These are phyloP conservation scores for Cuculus canorus DNA, from an alignment of 2,797 vertebrate species.

Conservation along the genomic window DNA sequence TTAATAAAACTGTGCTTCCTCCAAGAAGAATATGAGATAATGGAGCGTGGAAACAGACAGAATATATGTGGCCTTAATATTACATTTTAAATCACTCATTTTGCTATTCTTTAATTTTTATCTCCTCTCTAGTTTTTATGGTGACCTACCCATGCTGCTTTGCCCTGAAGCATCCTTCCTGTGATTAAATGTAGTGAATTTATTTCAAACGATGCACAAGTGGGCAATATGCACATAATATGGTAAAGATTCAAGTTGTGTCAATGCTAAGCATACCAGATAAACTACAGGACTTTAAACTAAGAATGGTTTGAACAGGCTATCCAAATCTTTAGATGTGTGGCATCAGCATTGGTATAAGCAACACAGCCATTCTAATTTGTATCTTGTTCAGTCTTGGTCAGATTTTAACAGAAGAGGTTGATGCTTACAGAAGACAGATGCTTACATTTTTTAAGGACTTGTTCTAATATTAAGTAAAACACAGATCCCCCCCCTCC, in stretches of 20 bases:
- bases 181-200: conserved; percentile 13
- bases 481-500: not conserved
- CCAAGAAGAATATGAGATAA: not conserved
- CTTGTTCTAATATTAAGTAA: not conserved
- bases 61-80: not conserved
- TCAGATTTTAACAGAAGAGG: not conserved
- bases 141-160: not conserved
- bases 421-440: not conserved
- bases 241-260: not conserved
- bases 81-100: conserved; percentile 32
- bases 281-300: not conserved
- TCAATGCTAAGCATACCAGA: conserved; percentile 14
- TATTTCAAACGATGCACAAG: conserved; percentile 22
- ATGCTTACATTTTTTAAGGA: not conserved
- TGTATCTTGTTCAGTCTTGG: not conserved
- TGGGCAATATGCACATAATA: conserved; percentile 2
- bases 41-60: not conserved
- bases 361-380: not conserved
- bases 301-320: not conserved
- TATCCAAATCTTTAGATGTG: not conserved
- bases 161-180: not conserved
- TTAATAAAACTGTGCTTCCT: not conserved
- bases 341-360: not conserved
- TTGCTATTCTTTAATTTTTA: not conserved
- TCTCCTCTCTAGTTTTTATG: not conserved